Evolutionary conservation across 2,113 vertebrate species (phyloP).

Genomic region (Urocynchramus pylzowi): DNA sequence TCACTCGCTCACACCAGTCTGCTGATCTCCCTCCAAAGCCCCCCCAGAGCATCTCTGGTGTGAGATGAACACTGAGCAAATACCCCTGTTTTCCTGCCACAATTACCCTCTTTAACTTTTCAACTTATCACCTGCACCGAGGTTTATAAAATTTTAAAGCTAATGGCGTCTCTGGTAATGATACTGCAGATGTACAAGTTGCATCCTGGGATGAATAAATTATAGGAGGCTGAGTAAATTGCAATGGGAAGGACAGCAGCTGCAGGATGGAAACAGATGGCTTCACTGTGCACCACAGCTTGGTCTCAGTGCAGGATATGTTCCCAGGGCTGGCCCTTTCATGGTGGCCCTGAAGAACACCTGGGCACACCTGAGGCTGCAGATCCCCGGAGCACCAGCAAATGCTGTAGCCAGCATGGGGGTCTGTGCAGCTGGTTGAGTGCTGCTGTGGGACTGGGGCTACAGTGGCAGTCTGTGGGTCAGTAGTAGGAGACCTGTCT

Average conservation of each 20-base stretch:
- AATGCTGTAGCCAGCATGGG: fast-evolving
- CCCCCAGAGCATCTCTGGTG: background rate
- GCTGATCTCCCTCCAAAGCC: background rate
- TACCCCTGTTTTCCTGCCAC: background rate
- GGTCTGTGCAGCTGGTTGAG: background rate
- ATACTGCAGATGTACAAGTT: constrained; percentile 61
- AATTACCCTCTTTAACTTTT: constrained; percentile 57
- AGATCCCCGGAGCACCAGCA: background rate
- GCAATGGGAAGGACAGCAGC: constrained; percentile 52
- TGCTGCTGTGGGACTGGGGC: background rate
- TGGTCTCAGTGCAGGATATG: background rate
- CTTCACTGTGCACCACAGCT: background rate
- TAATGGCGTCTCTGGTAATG: constrained; percentile 55
- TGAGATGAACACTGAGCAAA: constrained; percentile 23
- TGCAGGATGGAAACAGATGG: constrained; percentile 51
- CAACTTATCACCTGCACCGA: constrained; percentile 57
- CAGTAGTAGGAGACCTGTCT: background rate
- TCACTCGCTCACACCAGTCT: background rate
- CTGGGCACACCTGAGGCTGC: background rate
- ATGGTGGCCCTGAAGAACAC: background rate
- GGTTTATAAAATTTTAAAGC: constrained; percentile 63
- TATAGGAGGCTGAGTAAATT: constrained; percentile 40
- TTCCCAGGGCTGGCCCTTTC: background rate
- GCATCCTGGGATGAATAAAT: constrained; percentile 67
- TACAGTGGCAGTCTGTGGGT: background rate